phyloP scores from a whole-genome alignment of 2,888 invertebrate genomes.

The Balanococcus diminutus region DNA sequence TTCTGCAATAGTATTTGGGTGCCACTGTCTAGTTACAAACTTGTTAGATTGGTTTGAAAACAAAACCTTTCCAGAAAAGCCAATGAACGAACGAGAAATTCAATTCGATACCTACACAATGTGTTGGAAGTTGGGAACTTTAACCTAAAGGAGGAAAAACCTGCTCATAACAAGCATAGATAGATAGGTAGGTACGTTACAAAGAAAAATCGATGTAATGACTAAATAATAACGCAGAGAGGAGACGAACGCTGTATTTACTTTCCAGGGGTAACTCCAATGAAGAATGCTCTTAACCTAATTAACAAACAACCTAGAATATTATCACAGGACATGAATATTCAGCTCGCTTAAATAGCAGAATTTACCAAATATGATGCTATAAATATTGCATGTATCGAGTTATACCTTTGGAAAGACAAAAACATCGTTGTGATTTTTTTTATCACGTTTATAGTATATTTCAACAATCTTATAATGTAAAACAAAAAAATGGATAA shows the following conservation, averaged over 20 bases:
- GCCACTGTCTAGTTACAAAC: too few relatives aligned
- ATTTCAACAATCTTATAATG: not conserved
- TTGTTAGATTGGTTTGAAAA: too few relatives aligned
- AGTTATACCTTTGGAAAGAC: not conserved
- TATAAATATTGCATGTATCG: not conserved
- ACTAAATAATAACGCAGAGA: not conserved
- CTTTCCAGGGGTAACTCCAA: not conserved
- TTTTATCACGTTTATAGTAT: not conserved
- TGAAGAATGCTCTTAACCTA: slow-evolving; percentile 18
- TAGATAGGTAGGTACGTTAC: too few relatives aligned
- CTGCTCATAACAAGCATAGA: not conserved
- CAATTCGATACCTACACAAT: not conserved
- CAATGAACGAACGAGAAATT: not conserved
- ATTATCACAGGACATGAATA: slow-evolving; percentile 9
- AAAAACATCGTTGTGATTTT: not conserved
- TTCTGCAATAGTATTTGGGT: too few relatives aligned
- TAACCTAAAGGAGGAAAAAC: not conserved
- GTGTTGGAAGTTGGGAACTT: too few relatives aligned
- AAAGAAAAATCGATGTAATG: slow-evolving; percentile 7
- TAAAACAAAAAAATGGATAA: not conserved
- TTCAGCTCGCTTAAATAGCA: not conserved
- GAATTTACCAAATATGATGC: not conserved
- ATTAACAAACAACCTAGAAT: not conserved
- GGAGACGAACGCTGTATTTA: not conserved
- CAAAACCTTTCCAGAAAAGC: too few relatives aligned